Base-by-base conservation (phyloP, 2,888 invertebrate genomes). In the Hololepta plana region DNA sequence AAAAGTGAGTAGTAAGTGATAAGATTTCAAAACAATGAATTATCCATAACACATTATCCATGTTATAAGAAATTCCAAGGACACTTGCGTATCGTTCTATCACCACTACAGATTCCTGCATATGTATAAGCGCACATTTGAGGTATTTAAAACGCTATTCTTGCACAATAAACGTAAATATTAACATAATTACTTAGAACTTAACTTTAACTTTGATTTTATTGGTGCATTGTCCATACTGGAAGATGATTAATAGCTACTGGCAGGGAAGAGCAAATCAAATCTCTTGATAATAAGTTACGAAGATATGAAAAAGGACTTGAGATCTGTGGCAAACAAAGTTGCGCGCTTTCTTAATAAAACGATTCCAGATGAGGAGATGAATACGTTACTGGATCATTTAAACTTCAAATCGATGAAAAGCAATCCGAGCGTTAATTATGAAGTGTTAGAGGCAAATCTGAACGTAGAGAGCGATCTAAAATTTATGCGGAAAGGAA, bases 371-470 rank as follows among this genome's bases (percentile, higher is more conserved):
- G 44, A 49, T 3, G 45, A 52, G 3, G 44, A 59, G 29, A 39
- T 58, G 15, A 34, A 41, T 4, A 35, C 32, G 2, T 45, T 66
- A 9, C 42, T 44, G 5, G 34, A 51, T 2, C 60, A 62, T 42
- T 54, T 62, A 29, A 55, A 55, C 29, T 66, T 66, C 40, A 45
- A 49, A 9, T 49, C 42, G 23, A 66, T 66, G 65, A 58, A 57
- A 37, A 42, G 47, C 7, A 65, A 66, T 41, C 46, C 49, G 9
- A 47, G 50, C 25, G 53, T 58, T n/a, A n/a, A n/a, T n/a, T n/a
- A n/a, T n/a, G n/a, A n/a, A n/a, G n/a, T n/a, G n/a, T n/a, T n/a
- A n/a, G n/a, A n/a, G n/a, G n/a, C n/a, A n/a, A n/a, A n/a, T n/a
- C n/a, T n/a, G n/a, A n/a, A n/a, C n/a, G n/a, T n/a, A n/a, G n/a